phyloP scores from a whole-genome alignment of 2,797 vertebrate genomes.

The Poeciliopsis paucimaculata region DNA sequence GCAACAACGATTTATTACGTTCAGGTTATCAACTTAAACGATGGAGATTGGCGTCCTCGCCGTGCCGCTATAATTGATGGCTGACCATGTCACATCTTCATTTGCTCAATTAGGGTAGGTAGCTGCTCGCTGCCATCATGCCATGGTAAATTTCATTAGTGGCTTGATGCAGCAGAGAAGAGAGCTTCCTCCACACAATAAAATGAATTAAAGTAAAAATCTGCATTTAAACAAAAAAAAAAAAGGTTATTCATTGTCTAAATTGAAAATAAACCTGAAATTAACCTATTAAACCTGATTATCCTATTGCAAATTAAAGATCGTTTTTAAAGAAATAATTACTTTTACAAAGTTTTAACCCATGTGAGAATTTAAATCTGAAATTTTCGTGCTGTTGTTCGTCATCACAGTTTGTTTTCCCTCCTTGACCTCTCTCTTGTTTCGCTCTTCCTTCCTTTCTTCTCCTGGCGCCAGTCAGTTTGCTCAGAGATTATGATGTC shows the following conservation, averaged over 20 bases:
- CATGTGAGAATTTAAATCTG: slow-evolving; percentile 11
- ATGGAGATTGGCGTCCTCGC: slow-evolving; percentile 62
- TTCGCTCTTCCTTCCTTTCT: slow-evolving; percentile 47
- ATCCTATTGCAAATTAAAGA: not conserved
- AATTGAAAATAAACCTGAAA: not conserved
- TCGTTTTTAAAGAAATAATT: not conserved
- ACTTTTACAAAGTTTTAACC: not conserved
- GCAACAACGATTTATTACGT: slow-evolving; percentile 60
- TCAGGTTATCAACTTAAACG: slow-evolving; percentile 55
- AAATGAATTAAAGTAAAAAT: slow-evolving; percentile 18
- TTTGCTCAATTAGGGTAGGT: slow-evolving; percentile 72
- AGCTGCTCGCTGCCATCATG: slow-evolving; percentile 65
- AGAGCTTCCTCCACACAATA: slow-evolving; percentile 54
- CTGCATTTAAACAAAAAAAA: not conserved
- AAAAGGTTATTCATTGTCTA: not conserved
- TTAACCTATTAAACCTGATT: too few relatives aligned
- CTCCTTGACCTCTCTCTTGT: slow-evolving; percentile 51
- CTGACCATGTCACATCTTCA: slow-evolving; percentile 80
- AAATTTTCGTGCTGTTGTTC: slow-evolving; percentile 32
- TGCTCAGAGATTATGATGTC: slow-evolving; percentile 74
- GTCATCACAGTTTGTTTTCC: slow-evolving; percentile 51
- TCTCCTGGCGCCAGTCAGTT: slow-evolving; percentile 75
- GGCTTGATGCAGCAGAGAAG: slow-evolving; percentile 59
- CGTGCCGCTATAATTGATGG: slow-evolving; percentile 74
- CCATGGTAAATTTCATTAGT: slow-evolving; percentile 75